These are phyloP conservation scores for Dusona sp. DNA, from an alignment of 2,888 invertebrate genomes.

Conservation along the genomic window DNA sequence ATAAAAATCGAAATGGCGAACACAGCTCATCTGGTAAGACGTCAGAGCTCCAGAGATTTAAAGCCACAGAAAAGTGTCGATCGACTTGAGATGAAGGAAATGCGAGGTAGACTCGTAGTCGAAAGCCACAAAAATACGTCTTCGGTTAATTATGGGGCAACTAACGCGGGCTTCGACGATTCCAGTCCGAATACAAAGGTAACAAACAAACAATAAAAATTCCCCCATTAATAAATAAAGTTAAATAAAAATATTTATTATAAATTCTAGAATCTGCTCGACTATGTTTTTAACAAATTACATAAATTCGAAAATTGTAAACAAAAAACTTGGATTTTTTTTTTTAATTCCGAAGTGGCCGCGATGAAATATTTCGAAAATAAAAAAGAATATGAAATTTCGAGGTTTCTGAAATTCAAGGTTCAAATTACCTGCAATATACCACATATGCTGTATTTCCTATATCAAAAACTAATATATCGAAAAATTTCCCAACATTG, in stretches of 20 bases:
- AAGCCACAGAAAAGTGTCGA: conserved; percentile 93
- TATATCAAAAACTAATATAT: background rate
- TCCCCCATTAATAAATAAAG: background rate
- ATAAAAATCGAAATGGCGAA: conserved; percentile 90
- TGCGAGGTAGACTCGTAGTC: conserved; percentile 92
- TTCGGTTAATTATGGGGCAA: conserved; percentile 92
- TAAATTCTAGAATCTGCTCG: too few species aligned
- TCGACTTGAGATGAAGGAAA: conserved; percentile 94
- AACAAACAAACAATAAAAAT: conserved; percentile 80
- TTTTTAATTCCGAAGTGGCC: too few species aligned
- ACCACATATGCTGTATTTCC: too few species aligned
- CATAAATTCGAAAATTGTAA: too few species aligned
- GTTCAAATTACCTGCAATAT: too few species aligned
- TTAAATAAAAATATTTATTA: background rate
- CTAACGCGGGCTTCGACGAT: conserved; percentile 93
- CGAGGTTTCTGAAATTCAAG: too few species aligned
- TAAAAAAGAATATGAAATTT: too few species aligned
- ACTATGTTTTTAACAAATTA: too few species aligned
- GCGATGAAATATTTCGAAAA: too few species aligned
- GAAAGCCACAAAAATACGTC: conserved; percentile 87
- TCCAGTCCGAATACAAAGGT: conserved; percentile 86
- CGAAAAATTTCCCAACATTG: too few species aligned
- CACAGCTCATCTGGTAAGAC: conserved; percentile 94
- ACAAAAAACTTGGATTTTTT: too few species aligned
- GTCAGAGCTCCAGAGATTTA: conserved; percentile 95